A percentile compares a stretch with the other conserved stretches of the same genome.
phyloP scores from a whole-genome alignment of 2,888 invertebrate genomes.

The Chirona hameri region DNA sequence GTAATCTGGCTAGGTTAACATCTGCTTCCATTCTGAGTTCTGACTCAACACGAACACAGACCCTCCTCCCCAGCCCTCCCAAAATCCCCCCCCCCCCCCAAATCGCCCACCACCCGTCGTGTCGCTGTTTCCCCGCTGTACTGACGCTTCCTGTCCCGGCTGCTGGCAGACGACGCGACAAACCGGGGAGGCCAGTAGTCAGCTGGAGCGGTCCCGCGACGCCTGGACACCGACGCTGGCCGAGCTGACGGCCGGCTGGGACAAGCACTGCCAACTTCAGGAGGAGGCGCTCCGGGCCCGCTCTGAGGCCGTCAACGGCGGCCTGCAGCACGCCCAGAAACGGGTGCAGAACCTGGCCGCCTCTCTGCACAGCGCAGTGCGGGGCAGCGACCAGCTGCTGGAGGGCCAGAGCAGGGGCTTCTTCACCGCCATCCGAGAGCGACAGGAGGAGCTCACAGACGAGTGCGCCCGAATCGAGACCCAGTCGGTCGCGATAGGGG shows the following conservation, averaged over 20 bases:
- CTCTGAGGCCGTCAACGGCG: slow-evolving; percentile 13
- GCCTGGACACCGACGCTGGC: neutral
- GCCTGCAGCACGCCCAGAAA: neutral
- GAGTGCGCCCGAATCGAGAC: neutral
- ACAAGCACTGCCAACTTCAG: neutral
- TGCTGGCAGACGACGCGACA: neutral
- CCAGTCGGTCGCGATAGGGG: neutral
- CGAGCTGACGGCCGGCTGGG: slow-evolving; percentile 4
- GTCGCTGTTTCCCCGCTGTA: too few species aligned
- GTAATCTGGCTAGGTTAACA: too few species aligned
- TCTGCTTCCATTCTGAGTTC: too few species aligned
- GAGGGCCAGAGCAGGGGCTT: neutral
- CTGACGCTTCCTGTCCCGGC: neutral
- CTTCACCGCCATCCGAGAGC: neutral
- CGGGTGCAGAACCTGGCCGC: slow-evolving; percentile 1
- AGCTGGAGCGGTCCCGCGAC: neutral
- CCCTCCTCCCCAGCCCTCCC: too few species aligned
- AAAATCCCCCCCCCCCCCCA: too few species aligned
- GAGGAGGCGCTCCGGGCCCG: slow-evolving; percentile 5
- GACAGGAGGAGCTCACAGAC: slow-evolving; percentile 6
- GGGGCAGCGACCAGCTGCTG: slow-evolving; percentile 9
- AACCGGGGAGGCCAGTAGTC: neutral
- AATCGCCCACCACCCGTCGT: too few species aligned
- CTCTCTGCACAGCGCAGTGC: neutral
- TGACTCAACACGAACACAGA: too few species aligned